phyloP scores from a whole-genome alignment of 2,113 vertebrate species.

The Notarius lentiginosus region DNA sequence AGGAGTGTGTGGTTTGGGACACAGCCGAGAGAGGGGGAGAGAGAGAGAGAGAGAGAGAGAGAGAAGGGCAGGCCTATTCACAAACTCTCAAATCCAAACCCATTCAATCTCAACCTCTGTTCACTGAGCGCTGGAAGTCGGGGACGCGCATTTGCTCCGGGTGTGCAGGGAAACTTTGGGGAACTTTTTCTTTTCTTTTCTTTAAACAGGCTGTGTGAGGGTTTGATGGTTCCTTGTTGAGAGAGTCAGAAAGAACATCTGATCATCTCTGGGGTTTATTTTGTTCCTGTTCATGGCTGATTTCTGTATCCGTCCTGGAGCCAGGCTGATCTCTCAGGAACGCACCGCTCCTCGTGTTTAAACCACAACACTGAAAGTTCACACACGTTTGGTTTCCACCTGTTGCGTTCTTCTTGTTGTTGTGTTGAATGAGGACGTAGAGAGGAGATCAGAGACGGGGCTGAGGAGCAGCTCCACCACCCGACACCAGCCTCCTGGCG shows the following conservation, averaged over 20 bases:
- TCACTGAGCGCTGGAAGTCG: neutral
- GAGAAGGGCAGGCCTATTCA: conserved; percentile 47
- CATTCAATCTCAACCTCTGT: conserved; percentile 44
- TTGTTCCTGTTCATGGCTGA: neutral
- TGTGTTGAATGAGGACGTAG: neutral
- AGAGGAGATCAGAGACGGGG: neutral
- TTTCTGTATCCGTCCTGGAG: neutral
- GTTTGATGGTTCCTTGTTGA: too few relatives aligned
- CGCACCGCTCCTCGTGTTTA: neutral
- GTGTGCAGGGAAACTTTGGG: neutral
- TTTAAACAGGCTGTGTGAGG: neutral
- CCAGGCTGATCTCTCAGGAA: neutral
- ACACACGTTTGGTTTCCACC: neutral
- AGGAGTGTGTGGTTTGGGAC: neutral
- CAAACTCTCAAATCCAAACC: conserved; percentile 39
- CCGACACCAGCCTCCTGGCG: neutral
- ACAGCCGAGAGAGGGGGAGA: neutral
- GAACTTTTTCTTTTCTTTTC: neutral
- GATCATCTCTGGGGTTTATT: neutral
- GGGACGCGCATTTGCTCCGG: conserved; percentile 3
- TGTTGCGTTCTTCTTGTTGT: neutral
- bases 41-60: neutral
- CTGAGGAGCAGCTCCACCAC: neutral
- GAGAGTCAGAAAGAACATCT: neutral
- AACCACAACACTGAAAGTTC: conserved; percentile 13